A percentile compares a stretch with the other conserved stretches of the same genome.
phyloP scores from a whole-genome alignment of 2,113 vertebrate species.

The Lophura nycthemera region DNA sequence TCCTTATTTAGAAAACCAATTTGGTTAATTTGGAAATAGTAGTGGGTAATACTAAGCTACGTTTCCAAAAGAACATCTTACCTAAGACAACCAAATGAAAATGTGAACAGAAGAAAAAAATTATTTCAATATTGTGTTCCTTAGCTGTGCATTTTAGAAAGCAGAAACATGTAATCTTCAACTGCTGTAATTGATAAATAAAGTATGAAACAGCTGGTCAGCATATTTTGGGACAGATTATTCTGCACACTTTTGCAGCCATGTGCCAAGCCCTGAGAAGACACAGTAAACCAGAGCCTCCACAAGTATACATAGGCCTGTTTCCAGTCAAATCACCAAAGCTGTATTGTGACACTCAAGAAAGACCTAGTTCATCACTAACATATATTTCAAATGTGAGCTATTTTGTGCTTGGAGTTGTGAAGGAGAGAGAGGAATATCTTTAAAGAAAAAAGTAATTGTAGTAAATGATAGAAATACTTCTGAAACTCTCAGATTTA shows the following conservation, averaged over 20 bases:
- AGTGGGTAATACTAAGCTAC: constrained; percentile 3
- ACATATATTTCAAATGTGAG: background rate
- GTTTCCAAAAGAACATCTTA: constrained; percentile 32
- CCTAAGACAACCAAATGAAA: constrained; percentile 18
- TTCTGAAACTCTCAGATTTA: background rate
- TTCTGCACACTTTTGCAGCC: background rate
- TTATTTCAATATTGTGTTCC: background rate
- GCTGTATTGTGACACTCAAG: background rate
- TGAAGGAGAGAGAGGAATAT: background rate
- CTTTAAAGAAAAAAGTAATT: accelerated
- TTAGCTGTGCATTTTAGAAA: background rate
- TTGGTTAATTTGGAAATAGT: constrained; percentile 31
- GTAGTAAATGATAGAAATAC: background rate
- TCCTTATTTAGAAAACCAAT: constrained; percentile 41
- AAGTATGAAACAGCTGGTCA: background rate
- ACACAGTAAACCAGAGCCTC: background rate
- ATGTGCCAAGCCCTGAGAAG: background rate
- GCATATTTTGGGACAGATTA: background rate
- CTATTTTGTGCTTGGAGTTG: background rate
- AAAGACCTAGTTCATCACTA: background rate
- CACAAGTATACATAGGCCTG: background rate
- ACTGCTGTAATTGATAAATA: background rate
- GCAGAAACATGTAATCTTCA: background rate
- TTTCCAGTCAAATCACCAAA: background rate
- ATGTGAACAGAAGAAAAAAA: background rate